A percentile compares a stretch with the other conserved stretches of the same genome.
Evolutionary conservation across 1,140 invertebrate species (phyloP).

Genomic region (Orchesella cincta): DNA sequence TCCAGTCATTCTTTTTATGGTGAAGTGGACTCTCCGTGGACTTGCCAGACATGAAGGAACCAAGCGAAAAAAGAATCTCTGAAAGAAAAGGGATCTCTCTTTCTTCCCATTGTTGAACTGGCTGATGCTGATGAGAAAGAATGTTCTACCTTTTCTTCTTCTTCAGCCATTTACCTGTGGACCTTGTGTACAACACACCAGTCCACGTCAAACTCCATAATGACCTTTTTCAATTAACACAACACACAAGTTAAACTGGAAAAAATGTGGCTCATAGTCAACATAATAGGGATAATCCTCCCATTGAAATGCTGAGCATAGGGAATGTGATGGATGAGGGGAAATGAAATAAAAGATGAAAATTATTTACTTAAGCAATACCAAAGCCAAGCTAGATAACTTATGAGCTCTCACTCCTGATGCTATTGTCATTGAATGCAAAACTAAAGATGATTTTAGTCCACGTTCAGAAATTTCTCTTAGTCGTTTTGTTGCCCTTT

Average conservation of each 20-base stretch:
- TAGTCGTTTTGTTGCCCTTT: not conserved
- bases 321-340: not conserved
- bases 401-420: conserved; percentile 21
- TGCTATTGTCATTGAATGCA: not conserved
- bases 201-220: too few species aligned
- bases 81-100: not conserved
- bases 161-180: too few species aligned
- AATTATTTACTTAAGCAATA: conserved; percentile 5
- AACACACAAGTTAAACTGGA: not conserved
- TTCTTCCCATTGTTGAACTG: too few species aligned
- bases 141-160: not conserved
- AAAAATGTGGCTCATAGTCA: not conserved
- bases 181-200: too few species aligned
- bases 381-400: not conserved
- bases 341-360: not conserved
- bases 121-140: not conserved
- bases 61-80: conserved; percentile 1
- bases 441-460: too few species aligned
- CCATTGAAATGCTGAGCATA: conserved; percentile 5
- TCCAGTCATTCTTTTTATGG: too few species aligned
- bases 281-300: not conserved
- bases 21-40: not conserved
- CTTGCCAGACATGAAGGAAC: conserved; percentile 15
- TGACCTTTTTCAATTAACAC: conserved; percentile 15
- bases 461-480: too few species aligned